Conservation (phyloP, 53 echinoderm and acorn worm species). For the Pentamera pediparva region DNA sequence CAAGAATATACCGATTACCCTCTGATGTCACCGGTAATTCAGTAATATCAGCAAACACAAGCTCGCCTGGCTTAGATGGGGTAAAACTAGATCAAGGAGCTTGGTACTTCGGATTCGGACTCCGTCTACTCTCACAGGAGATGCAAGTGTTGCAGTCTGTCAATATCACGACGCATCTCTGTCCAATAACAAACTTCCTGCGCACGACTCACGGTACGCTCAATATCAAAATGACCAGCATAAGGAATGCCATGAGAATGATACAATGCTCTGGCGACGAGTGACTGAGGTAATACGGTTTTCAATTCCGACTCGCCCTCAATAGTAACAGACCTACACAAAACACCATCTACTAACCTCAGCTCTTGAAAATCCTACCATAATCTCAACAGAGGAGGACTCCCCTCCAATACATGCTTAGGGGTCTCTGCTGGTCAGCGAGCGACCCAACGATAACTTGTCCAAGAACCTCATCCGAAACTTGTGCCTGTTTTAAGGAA, state of each 20-base stretch:
- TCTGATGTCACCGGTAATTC: slow-evolving; percentile 5
- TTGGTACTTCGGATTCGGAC: slow-evolving; percentile 25
- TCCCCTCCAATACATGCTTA: not conserved
- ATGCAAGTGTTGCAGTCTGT: slow-evolving; percentile 9
- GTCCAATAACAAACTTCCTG: not conserved
- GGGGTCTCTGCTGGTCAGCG: slow-evolving; percentile 3
- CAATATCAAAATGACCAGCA: slow-evolving; percentile 25
- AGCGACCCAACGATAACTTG: not conserved
- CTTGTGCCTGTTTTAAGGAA: not conserved
- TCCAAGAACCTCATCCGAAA: not conserved
- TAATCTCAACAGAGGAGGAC: not conserved
- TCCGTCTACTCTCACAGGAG: slow-evolving; percentile 1
- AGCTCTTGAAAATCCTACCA: not conserved
- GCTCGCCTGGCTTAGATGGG: slow-evolving; percentile 15
- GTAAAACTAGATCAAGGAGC: slow-evolving; percentile 19
- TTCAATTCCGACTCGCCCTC: not conserved
- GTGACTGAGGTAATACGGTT: not conserved
- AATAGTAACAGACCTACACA: not conserved
- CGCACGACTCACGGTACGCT: slow-evolving; percentile 9
- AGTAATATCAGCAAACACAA: not conserved
- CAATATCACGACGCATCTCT: not conserved
- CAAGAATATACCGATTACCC: slow-evolving; percentile 22
- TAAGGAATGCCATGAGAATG: slow-evolving; percentile 3
- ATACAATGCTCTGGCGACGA: not conserved
- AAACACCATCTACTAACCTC: slow-evolving; percentile 7